Evolutionary conservation across 2,888 invertebrate genomes (phyloP).

Genomic region (Ormyrus labotus): DNA sequence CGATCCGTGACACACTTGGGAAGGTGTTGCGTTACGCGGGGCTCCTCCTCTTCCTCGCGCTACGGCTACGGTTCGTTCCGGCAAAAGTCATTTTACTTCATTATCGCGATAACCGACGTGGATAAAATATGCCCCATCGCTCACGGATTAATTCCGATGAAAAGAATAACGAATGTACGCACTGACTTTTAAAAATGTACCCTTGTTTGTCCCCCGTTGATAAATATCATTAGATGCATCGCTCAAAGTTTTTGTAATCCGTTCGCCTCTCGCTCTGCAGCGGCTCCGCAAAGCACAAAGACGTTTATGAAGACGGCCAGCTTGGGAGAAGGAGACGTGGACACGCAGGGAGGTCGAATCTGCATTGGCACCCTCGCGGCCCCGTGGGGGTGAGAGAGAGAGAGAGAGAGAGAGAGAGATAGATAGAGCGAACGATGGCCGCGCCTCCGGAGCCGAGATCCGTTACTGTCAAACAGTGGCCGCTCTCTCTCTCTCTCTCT

Average conservation of each 20-base stretch:
- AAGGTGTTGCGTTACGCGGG: conserved; percentile 54
- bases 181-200: conserved; percentile 22
- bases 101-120: conserved; percentile 58
- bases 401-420: background rate
- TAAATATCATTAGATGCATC: too few species aligned
- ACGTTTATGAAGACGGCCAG: background rate
- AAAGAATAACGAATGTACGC: conserved; percentile 47
- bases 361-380: too few species aligned
- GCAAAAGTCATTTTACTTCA: conserved; percentile 58
- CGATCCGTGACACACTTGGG: conserved; percentile 61
- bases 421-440: conserved; percentile 34
- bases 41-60: conserved; percentile 19
- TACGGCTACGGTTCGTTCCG: conserved; percentile 15
- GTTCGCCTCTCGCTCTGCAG: background rate
- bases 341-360: too few species aligned
- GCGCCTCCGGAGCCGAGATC: conserved; percentile 63
- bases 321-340: too few species aligned
- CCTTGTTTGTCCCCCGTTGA: background rate
- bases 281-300: conserved; percentile 9
- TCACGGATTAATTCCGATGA: conserved; percentile 54
- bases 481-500: conserved; percentile 39
- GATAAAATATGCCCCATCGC: conserved; percentile 59
- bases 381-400: background rate
- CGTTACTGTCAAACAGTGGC: conserved; percentile 75
- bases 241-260: background rate